phyloP scores from a whole-genome alignment of 2,113 vertebrate genomes.

The Embiotoca jacksoni region DNA sequence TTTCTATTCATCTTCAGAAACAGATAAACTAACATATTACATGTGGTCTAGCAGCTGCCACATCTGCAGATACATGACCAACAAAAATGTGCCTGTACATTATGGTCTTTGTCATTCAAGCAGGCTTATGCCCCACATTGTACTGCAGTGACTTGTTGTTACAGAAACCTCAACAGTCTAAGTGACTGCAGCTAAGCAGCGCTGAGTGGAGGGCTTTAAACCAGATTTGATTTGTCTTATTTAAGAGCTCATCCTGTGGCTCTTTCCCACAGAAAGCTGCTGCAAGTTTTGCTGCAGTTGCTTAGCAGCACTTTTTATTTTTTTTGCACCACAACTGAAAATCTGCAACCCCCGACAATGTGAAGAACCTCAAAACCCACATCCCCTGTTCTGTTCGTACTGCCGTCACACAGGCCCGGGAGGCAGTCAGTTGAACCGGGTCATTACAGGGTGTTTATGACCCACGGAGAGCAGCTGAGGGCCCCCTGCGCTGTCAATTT shows the following conservation, averaged over 20 bases:
- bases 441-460: constrained; percentile 77
- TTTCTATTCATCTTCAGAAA: constrained; percentile 1
- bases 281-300: constrained; percentile 73
- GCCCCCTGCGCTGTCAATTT: constrained; percentile 52
- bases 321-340: constrained; percentile 7
- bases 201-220: constrained; percentile 63
- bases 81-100: constrained; percentile 29
- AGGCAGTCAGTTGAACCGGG: constrained; percentile 68
- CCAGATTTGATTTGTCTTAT: constrained; percentile 78
- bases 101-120: constrained; percentile 27
- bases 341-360: constrained; percentile 24
- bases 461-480: constrained; percentile 71
- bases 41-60: constrained; percentile 43
- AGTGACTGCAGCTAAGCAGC: constrained; percentile 65
- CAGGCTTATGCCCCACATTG: constrained; percentile 42
- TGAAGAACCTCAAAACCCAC: constrained; percentile 36
- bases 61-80: constrained; percentile 29
- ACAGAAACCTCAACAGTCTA: constrained; percentile 60
- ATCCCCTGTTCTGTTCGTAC: constrained; percentile 27
- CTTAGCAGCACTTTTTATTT: constrained; percentile 76
- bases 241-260: constrained; percentile 59
- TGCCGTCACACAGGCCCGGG: constrained; percentile 64
- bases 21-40: not conserved
- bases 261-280: constrained; percentile 80
- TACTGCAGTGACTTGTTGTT: constrained; percentile 55